Evolutionary conservation across 2,888 invertebrate species (phyloP).

Genomic region (Torymus tubicola): DNA sequence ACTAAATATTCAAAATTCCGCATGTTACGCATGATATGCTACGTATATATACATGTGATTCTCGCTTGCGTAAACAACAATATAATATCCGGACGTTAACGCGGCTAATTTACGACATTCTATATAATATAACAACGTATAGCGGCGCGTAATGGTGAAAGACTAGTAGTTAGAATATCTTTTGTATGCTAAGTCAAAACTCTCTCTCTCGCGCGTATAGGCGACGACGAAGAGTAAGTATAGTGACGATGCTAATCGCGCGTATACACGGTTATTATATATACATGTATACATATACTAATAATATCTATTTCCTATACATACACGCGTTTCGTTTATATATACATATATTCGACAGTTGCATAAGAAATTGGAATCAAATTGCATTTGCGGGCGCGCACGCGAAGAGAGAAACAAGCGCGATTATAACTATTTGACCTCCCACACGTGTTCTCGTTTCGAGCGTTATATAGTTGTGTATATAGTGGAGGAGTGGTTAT

Average conservation of each 20-base stretch:
- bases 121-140: constrained; percentile 28
- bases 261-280: constrained; percentile 44
- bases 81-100: constrained; percentile 41
- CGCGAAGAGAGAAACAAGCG: no score
- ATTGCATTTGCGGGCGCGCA: constrained; percentile 14
- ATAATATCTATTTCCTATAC: constrained; percentile 44
- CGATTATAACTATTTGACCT: background rate
- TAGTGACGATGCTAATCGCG: constrained; percentile 51
- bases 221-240: no score
- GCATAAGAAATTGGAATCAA: constrained; percentile 40
- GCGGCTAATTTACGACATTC: constrained; percentile 49
- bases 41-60: background rate
- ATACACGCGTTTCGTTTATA: constrained; percentile 32
- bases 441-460: constrained; percentile 33
- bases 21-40: no score
- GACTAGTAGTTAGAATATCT: constrained; percentile 53
- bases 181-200: constrained; percentile 54
- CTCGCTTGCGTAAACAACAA: constrained; percentile 20
- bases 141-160: constrained; percentile 50
- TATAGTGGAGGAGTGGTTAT: background rate
- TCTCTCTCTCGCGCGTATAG: background rate
- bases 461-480: background rate
- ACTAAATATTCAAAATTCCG: no score
- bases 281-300: constrained; percentile 32
- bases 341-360: constrained; percentile 9